A percentile compares a stretch with the other conserved stretches of the same genome.
phyloP scores from a whole-genome alignment of 2,113 vertebrate genomes.

The Montifringilla adamsi region DNA sequence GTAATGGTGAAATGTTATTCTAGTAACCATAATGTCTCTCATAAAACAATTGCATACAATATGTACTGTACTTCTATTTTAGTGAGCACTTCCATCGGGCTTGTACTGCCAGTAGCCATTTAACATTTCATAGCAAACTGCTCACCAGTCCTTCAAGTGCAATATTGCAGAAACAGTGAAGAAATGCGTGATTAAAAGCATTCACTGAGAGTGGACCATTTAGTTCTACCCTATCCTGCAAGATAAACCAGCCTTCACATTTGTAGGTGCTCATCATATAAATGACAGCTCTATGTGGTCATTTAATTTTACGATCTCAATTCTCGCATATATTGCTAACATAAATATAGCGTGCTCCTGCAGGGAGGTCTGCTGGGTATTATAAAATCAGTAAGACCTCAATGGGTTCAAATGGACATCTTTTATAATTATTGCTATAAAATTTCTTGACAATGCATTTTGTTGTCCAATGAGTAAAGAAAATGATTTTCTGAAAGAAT shows the following conservation, averaged over 20 bases:
- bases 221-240: conserved; percentile 73
- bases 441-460: conserved; percentile 87
- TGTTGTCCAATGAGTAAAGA: conserved; percentile 78
- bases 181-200: conserved; percentile 87
- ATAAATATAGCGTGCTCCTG: conserved; percentile 91
- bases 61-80: conserved; percentile 81
- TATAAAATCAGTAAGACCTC: conserved; percentile 86
- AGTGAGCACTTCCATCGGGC: conserved; percentile 77
- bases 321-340: conserved; percentile 97
- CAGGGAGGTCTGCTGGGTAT: conserved; percentile 86
- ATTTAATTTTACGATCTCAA: conserved; percentile 95
- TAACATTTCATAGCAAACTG: conserved; percentile 77
- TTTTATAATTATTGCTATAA: conserved; percentile 90
- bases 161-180: conserved; percentile 79
- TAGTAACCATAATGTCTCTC: conserved; percentile 82
- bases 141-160: conserved; percentile 78
- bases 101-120: conserved; percentile 72
- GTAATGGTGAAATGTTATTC: conserved; percentile 87
- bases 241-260: conserved; percentile 82
- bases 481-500: conserved; percentile 80
- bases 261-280: conserved; percentile 80
- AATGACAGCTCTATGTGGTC: conserved; percentile 93
- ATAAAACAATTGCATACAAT: conserved; percentile 85
- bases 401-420: conserved; percentile 91
- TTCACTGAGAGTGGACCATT: conserved; percentile 79